A percentile compares a stretch with the other conserved stretches of the same genome.
phyloP scores from a whole-genome alignment of 2,797 vertebrate species.

The Chaunax sp. region DNA sequence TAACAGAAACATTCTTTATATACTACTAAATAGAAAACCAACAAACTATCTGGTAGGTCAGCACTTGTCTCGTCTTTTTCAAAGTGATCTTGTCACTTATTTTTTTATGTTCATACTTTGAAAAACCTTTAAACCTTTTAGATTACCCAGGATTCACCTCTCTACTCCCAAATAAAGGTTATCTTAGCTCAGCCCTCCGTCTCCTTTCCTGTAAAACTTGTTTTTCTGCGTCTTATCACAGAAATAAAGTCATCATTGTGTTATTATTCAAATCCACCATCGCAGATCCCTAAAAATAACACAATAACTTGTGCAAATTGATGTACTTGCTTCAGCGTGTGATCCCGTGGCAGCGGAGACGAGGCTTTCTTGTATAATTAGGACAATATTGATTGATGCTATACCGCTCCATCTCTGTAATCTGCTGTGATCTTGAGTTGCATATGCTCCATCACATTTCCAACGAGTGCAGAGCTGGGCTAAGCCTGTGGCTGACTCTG shows the following conservation, averaged over 20 bases:
- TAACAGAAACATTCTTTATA: too few relatives aligned
- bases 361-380: constrained; percentile 51
- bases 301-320: constrained; percentile 37
- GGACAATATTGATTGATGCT: constrained; percentile 53
- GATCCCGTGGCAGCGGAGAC: constrained; percentile 38
- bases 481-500: constrained; percentile 31
- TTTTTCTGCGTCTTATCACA: not conserved
- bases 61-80: not conserved
- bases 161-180: too few relatives aligned
- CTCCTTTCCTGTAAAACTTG: not conserved
- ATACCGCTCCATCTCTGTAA: constrained; percentile 41
- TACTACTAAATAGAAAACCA: too few relatives aligned
- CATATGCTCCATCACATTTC: constrained; percentile 37
- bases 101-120: too few relatives aligned
- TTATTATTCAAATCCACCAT: constrained; percentile 24
- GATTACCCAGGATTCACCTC: too few relatives aligned
- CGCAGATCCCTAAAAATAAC: constrained; percentile 26
- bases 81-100: not conserved
- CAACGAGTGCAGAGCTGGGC: constrained; percentile 29
- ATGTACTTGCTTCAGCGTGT: constrained; percentile 13
- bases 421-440: constrained; percentile 43
- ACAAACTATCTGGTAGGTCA: too few relatives aligned
- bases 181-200: too few relatives aligned
- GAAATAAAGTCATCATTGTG: not conserved
- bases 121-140: too few relatives aligned